phyloP scores from a whole-genome alignment of 2,888 invertebrate genomes.

The Philhelius pedissequus region DNA sequence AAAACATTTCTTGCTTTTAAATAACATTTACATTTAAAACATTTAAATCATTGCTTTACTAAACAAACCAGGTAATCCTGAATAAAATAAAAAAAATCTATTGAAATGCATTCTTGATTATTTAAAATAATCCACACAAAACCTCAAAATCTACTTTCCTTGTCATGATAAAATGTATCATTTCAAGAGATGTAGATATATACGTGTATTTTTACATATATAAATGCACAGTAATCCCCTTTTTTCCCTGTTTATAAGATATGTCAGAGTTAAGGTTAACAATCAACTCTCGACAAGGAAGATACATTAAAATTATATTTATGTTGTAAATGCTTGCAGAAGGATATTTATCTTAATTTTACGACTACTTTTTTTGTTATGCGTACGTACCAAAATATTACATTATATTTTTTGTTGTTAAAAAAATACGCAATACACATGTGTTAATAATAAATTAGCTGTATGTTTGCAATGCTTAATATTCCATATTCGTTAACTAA shows the following conservation, averaged over 20 bases:
- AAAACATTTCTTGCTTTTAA: no score
- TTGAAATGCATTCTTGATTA: no score
- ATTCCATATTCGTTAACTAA: not conserved
- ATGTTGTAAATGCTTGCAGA: not conserved
- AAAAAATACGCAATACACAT: not conserved
- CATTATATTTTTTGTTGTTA: not conserved
- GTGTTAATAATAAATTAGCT: not conserved
- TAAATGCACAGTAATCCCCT: not conserved
- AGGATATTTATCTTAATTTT: conserved; percentile 11
- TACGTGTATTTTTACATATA: no score
- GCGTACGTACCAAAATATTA: no score
- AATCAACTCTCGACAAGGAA: not conserved
- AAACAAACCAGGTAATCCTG: no score
- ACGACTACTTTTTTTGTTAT: not conserved
- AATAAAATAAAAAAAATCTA: no score
- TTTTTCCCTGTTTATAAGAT: not conserved
- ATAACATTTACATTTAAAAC: no score
- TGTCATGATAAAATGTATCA: not conserved
- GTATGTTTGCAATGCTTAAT: not conserved
- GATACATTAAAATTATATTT: conserved; percentile 8
- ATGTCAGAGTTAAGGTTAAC: not conserved
- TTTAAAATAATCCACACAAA: not conserved
- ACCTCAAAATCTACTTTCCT: not conserved
- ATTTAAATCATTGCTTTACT: no score
- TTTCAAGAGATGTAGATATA: no score